Evolutionary conservation across 2,797 vertebrate genomes (phyloP), one percentile per base, ranked within the genome.

Genomic region (Ctenochaetus hawaiiensis): DNA sequence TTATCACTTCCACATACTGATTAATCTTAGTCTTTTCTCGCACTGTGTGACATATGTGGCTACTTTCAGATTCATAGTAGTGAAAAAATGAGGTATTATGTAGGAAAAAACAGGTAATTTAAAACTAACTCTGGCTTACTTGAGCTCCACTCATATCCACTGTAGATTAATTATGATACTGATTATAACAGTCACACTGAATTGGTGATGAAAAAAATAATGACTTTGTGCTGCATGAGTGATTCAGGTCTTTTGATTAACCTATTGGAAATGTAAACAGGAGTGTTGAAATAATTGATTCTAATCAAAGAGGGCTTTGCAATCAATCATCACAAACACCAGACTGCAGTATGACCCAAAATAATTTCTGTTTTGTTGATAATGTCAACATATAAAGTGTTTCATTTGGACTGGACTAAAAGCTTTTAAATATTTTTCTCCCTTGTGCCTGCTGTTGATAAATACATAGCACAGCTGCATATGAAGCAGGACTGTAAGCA

Each of bases 211-310:
- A 59, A 41, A 43, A 54, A 75, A 72, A 63, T 68, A 79, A 84
- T 77, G 63, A 80, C 23, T 69, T 68, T 65, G 64, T 48, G 20
- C 30, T 47, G 70, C 75, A 37, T 77, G 78, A 81, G 65, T 75
- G 78, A 81, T 45, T 86, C 41, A 2, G 44, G 34, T 41, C 14
- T 61, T 76, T 59, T 69, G 77, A 78, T 72, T 61, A 54, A 68
- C 76, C 71, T 80, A 78, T 69, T 67, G 62, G 72, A 82, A 73
- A 78, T 64, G 52, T 67, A 70, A 82, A 69, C 62, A 61, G 45
- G 51, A 71, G 47, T 44, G 22, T 16, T 37, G 39, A 67, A 83
- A 71, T 67, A 47, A 79, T 82, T 61, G 34, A 66, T 72, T 74
- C 49, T 65, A 16, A 86, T 83, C 53, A 71, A 69, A 66, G 0